A percentile compares a stretch with the other conserved stretches of the same genome.
These are phyloP conservation scores for Stegastes partitus DNA, from an alignment of 2,113 vertebrate genomes.

Conservation along the genomic window DNA sequence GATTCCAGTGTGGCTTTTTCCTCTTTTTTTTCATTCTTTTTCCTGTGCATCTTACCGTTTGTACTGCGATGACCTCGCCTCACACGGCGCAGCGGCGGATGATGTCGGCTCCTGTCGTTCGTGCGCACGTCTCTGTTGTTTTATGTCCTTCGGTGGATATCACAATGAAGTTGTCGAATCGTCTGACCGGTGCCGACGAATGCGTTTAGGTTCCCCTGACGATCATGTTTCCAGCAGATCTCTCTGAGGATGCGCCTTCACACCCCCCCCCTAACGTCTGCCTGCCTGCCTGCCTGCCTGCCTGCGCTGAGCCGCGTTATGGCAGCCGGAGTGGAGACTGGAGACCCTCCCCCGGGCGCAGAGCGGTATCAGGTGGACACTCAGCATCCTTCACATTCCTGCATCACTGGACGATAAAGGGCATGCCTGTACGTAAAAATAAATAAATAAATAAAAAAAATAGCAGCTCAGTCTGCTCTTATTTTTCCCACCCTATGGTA, in stretches of 20 bases:
- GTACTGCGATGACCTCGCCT: conserved; percentile 61
- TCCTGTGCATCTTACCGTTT: conserved; percentile 67
- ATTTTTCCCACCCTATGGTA: not conserved
- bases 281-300: conserved; percentile 19
- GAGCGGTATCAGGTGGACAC: conserved; percentile 73
- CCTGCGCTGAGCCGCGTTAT: conserved; percentile 58
- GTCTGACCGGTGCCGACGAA: conserved; percentile 39
- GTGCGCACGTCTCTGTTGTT: conserved; percentile 15
- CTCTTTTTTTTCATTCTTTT: not conserved
- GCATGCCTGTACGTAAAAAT: conserved; percentile 25
- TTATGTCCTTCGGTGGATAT: conserved; percentile 38
- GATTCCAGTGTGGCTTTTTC: not conserved
- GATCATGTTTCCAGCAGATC: conserved; percentile 53
- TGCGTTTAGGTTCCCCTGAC: conserved; percentile 33
- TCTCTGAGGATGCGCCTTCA: conserved; percentile 66
- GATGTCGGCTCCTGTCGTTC: conserved; percentile 30
- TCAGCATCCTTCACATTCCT: conserved; percentile 76
- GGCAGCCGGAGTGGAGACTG: conserved; percentile 68
- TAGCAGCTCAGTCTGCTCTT: not conserved
- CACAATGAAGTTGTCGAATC: conserved; percentile 17
- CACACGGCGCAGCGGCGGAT: conserved; percentile 41
- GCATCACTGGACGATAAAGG: conserved; percentile 63
- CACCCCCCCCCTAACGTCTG: conserved; percentile 5
- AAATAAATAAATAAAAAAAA: too few relatives aligned
- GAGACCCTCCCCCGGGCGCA: conserved; percentile 77